phyloP scores from a whole-genome alignment of 1,140 invertebrate genomes.

The Leguminivora glycinivorella region DNA sequence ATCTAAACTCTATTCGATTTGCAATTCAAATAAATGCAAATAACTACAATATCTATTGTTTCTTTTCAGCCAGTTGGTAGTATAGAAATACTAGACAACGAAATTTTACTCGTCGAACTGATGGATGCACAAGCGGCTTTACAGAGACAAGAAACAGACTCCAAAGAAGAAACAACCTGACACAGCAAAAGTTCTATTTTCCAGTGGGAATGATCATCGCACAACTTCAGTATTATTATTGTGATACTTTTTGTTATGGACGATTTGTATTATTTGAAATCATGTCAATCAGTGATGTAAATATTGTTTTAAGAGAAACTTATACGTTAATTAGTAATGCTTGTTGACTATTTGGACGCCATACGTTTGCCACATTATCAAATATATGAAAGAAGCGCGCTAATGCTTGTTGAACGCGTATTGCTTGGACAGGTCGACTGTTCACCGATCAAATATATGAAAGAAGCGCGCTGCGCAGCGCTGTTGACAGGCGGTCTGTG shows the following conservation, averaged over 20 bases:
- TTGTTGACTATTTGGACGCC: too few species aligned
- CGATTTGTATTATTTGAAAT: not conserved
- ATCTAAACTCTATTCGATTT: too few species aligned
- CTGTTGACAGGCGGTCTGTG: too few species aligned
- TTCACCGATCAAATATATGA: too few species aligned
- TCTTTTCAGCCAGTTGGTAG: conserved; percentile 60
- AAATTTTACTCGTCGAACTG: conserved; percentile 65
- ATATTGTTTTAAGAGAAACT: conserved; percentile 1
- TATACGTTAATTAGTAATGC: not conserved
- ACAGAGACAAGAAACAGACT: conserved; percentile 45
- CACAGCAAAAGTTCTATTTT: conserved; percentile 55
- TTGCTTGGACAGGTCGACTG: too few species aligned
- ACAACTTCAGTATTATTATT: conserved; percentile 69
- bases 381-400: too few species aligned
- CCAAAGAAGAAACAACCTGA: conserved; percentile 64
- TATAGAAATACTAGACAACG: conserved; percentile 62
- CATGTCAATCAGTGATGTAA: conserved; percentile 23
- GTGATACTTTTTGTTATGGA: conserved; percentile 55
- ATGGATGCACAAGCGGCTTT: conserved; percentile 57
- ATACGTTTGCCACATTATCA: too few species aligned
- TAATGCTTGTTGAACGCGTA: too few species aligned
- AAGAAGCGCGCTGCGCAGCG: too few species aligned
- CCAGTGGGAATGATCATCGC: conserved; percentile 52
- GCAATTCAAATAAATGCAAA: too few species aligned
- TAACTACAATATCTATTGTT: not conserved